Evolutionary conservation across 2,888 invertebrate species (phyloP), one percentile per base, ranked within the genome.

Genomic region (Pollenia labialis): DNA sequence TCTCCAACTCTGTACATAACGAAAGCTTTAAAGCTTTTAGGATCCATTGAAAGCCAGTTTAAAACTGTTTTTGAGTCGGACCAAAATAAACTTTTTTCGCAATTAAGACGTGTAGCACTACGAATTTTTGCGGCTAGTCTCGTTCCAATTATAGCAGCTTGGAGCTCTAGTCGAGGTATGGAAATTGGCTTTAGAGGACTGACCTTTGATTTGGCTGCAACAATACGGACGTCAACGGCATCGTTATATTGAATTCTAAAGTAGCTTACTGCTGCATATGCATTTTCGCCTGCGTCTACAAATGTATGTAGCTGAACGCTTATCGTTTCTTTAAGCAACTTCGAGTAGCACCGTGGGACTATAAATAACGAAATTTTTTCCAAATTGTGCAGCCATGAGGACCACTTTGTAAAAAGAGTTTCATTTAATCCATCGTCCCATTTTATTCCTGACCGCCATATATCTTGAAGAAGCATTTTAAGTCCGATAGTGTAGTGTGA

Each of bases 41-140:
- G 85, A 40, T 88, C 81, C 81, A 87, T 86, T 11, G 60, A 68
- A 1, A 87, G 52, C 85, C 88, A 88, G 16, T 81, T 75, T 10
- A 88, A 16, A 10, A 87, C 85, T 0, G 85, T 88, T 75, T 88
- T 88, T 11, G 88, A 87, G n/a, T 84, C 85, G 0, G 82, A 71
- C 82, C 82, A 85, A n/a, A n/a, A 84, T 7, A 79, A 79, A n/a
- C 8, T 9, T 10, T 64, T 12, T 3, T 8, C 16, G n/a, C n/a
- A 76, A 7, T 9, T 16, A 7, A 76, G 12, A 32, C 62, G 71
- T 8, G 54, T 60, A 2, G 75, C 62, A 9, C 48, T 4, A 32
- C 32, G 32, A 32, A 32, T 32, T 32, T 32, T 62, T 40, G 44
- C 50, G 16, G 83, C 83, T 18, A 84, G 48, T 44, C 84, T 75